A percentile compares a stretch with the other conserved stretches of the same genome.
Evolutionary conservation across 2,797 vertebrate species (phyloP).

Genomic region (Cirrhinus mrigala): DNA sequence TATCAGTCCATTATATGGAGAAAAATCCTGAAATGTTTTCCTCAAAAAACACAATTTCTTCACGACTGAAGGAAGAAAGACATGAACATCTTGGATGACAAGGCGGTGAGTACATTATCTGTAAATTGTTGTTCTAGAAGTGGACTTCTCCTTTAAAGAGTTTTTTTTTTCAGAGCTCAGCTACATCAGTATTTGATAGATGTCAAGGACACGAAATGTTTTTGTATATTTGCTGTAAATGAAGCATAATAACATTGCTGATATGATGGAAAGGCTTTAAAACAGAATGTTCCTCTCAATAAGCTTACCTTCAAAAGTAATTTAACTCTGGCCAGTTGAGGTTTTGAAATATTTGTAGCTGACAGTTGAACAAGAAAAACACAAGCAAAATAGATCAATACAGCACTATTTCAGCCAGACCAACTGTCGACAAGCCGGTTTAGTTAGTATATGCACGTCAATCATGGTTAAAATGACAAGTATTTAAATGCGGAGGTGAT

Average conservation of each 20-base stretch:
- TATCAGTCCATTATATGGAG: too few species aligned
- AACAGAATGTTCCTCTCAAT: constrained; percentile 7
- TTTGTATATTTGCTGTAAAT: constrained; percentile 43
- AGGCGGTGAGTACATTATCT: too few species aligned
- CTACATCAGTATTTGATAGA: constrained; percentile 42
- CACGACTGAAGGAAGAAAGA: too few species aligned
- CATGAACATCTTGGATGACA: too few species aligned
- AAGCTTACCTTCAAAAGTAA: constrained; percentile 22
- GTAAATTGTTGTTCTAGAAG: too few species aligned
- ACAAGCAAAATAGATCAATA: neutral
- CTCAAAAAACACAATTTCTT: too few species aligned
- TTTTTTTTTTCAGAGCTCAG: constrained; percentile 23
- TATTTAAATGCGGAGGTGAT: constrained; percentile 40
- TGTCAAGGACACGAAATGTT: constrained; percentile 32
- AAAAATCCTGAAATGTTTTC: too few species aligned
- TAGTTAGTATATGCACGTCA: constrained; percentile 49
- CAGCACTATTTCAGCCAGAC: neutral
- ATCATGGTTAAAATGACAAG: constrained; percentile 37
- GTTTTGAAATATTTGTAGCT: constrained; percentile 12
- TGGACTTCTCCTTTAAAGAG: too few species aligned
- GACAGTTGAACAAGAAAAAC: neutral
- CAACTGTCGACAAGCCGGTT: constrained; percentile 47
- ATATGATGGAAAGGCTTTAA: constrained; percentile 44
- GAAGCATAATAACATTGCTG: constrained; percentile 23
- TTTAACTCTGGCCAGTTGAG: constrained; percentile 17